Conservation (phyloP, 1,140 invertebrate genomes). For the Bombus cullumanus region DNA sequence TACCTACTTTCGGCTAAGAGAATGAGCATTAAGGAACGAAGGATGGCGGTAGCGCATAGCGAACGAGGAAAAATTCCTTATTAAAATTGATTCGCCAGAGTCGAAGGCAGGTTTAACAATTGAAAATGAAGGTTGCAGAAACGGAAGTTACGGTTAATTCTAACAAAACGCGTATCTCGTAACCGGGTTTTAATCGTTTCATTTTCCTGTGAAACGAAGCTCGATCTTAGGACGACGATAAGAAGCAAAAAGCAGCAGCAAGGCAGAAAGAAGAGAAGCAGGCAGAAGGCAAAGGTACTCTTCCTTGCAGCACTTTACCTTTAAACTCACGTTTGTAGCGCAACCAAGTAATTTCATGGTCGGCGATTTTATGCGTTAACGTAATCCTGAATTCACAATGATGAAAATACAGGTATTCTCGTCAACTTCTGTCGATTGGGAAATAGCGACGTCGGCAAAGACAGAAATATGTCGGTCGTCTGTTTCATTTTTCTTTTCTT, state of each 20-base stretch:
- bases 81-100: background rate
- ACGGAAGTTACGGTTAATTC: too few relatives aligned
- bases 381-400: slow-evolving; percentile 10
- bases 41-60: background rate
- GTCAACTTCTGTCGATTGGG: slow-evolving; percentile 58
- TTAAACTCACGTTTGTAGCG: slow-evolving; percentile 1
- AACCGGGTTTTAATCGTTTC: background rate
- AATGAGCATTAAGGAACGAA: too few relatives aligned
- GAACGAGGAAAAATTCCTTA: background rate
- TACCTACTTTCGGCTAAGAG: background rate
- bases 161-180: background rate
- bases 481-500: background rate
- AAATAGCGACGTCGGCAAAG: slow-evolving; percentile 47
- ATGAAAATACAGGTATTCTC: slow-evolving; percentile 55
- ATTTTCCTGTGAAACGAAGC: background rate
- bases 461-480: slow-evolving; percentile 4
- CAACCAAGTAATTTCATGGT: slow-evolving; percentile 53
- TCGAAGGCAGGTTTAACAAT: background rate
- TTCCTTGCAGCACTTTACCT: background rate
- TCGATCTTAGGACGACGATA: too few relatives aligned
- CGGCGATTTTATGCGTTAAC: slow-evolving; percentile 42
- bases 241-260: background rate
- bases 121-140: background rate
- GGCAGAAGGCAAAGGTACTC: background rate
- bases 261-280: background rate